A percentile compares a stretch with the other conserved stretches of the same genome.
Evolutionary conservation across 2,888 invertebrate species (phyloP).

Genomic region (Nezara viridula): DNA sequence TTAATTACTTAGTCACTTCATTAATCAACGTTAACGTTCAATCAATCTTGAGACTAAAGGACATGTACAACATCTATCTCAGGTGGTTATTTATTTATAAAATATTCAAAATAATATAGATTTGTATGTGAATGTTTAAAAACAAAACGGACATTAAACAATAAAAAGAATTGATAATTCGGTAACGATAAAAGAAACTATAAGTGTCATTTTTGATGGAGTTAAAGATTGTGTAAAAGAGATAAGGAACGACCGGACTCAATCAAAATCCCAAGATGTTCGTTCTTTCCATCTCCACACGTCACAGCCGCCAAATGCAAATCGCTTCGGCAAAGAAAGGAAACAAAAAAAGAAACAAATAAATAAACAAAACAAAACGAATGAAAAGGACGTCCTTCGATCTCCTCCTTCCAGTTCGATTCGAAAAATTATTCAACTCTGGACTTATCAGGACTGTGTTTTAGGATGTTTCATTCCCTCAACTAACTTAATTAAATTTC

Average conservation of each 20-base stretch:
- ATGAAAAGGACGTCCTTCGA: constrained; percentile 3
- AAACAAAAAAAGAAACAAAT: not conserved
- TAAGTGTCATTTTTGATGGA: not conserved
- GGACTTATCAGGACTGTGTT: not conserved
- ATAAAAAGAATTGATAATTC: not conserved
- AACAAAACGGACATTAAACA: not conserved
- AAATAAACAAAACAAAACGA: not conserved
- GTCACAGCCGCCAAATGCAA: not conserved
- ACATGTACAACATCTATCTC: not conserved
- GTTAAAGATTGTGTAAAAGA: not conserved
- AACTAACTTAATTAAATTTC: not conserved
- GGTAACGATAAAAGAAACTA: not conserved
- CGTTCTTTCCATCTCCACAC: not conserved
- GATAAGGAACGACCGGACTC: not conserved
- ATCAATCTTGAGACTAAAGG: not conserved
- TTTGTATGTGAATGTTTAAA: not conserved
- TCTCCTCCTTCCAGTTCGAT: constrained; percentile 4
- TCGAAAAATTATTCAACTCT: constrained; percentile 16
- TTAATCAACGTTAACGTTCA: not conserved
- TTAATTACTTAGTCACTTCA: not conserved
- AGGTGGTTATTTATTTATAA: not conserved
- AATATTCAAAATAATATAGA: not conserved
- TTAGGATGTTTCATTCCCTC: not conserved
- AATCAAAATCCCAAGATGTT: not conserved
- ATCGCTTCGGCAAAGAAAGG: not conserved